These are phyloP conservation scores for Polietes domitor DNA, from an alignment of 2,888 invertebrate genomes.

Conservation along the genomic window DNA sequence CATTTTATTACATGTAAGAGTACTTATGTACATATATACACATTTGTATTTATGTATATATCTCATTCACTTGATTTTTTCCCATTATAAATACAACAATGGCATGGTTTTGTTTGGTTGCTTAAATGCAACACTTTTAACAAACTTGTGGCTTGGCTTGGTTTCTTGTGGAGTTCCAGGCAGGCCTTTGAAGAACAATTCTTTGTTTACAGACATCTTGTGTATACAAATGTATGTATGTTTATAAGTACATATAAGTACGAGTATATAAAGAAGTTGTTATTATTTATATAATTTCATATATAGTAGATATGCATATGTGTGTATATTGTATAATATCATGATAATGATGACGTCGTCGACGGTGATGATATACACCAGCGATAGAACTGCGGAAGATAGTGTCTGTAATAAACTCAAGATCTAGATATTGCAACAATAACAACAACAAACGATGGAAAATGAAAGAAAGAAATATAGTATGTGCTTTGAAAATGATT, in stretches of 20 bases:
- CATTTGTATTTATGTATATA: background rate
- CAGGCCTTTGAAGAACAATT: background rate
- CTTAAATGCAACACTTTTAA: conserved; percentile 16
- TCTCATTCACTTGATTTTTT: conserved; percentile 8
- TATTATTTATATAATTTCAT: background rate
- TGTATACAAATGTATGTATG: background rate
- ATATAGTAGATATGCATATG: background rate
- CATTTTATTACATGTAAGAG: background rate
- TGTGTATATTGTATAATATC: background rate
- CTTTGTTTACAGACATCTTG: background rate
- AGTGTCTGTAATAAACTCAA: conserved; percentile 14
- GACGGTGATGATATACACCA: background rate
- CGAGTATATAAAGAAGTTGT: too few relatives aligned
- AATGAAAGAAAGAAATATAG: background rate
- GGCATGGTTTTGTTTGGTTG: conserved; percentile 13
- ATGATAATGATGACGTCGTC: conserved; percentile 16
- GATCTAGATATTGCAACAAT: conserved; percentile 3
- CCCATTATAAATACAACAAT: conserved; percentile 5
- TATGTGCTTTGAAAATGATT: background rate
- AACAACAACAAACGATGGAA: background rate
- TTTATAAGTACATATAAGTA: background rate
- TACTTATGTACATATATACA: background rate
- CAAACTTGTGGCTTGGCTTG: background rate
- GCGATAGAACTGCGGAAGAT: background rate
- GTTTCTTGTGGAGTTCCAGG: background rate